Evolutionary conservation across 2,797 vertebrate species (phyloP), one percentile per base, ranked within the genome.

Genomic region (Cyclura pinguis): DNA sequence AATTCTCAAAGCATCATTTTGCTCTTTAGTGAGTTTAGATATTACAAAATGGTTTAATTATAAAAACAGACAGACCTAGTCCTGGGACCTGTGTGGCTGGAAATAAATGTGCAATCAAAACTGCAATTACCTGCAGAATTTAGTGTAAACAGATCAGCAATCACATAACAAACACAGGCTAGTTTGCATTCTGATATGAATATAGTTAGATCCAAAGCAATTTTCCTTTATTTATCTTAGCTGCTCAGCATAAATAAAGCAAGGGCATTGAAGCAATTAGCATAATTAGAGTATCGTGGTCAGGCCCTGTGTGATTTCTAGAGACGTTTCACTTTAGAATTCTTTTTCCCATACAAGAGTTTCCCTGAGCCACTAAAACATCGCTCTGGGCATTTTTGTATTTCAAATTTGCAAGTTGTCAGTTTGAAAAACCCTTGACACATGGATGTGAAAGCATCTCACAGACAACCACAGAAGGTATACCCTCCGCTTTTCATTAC

Each of bases 171-270:
- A 98, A 98, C 98, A 98, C 97, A 95, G 97, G 98, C 98, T 99
- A 98, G 98, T 99, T 99, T 99, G 98, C 98, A 99, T 99, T 99
- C 98, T 98, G 98, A 98, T 99, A 98, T 98, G 98, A 99, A 99
- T 98, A 99, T 98, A 98, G 98, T 99, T 98, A 98, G 98, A 99
- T 98, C 98, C 98, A 99, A 99, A 99, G 99, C 98, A 99, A 99
- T 99, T 99, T 99, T 98, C 98, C 98, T 98, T 99, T 99, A 99
- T 99, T 99, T 99, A 99, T 99, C 98, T 99, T 98, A 98, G 98
- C 98, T 98, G 98, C 98, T 98, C 97, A 98, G 98, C 98, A 99
- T 99, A 99, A 99, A 99, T 99, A 98, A 98, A 99, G 98, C 98
- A 99, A 99, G 99, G 98, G 98, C 98, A 99, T 99, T 98, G 98